Base-by-base conservation (phyloP, 2,113 vertebrate species). In the Hemiprocne comata region DNA sequence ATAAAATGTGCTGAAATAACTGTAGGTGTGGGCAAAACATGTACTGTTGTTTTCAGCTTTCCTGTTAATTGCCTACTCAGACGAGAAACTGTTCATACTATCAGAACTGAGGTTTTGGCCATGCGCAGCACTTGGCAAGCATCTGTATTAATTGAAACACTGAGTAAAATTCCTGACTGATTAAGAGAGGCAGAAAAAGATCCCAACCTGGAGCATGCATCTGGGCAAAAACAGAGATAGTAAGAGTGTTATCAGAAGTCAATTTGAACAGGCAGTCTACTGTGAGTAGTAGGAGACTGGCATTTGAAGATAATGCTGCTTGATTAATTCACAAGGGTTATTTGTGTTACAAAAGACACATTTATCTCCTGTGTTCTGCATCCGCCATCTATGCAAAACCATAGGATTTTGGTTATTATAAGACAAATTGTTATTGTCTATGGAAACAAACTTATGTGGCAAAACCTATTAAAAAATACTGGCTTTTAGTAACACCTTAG, bases 151-250 rank as follows among this genome's bases (percentile, higher is more conserved):
- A 81, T 57, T 81, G 51, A 51, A 31, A 76, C 50, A 55, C 9
- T 31, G 36, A 87, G 13, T 34, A 77, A 53, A 72, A 83, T 71
- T 87, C 51, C 57, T 40, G 26, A 44, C 31, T 55, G 36, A 64
- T 18, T 31, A 64, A 13, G 26, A 58, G 36, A 50, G 38, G 33
- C 51, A 82, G 36, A 51, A 82, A 76, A 71, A 76, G n/a, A 70
- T 23, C 28, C 33, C 10, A 4, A 71, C 29, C 66, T 57, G 46
- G 40, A 61, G 20, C 7, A 3, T 0, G 1, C 6, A 10, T 26
- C 36, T 66, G 26, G 38, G 55, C 16, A 65, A 80, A 70, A 77
- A 15, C 25, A 48, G 34, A 70, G 48, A 76, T 90, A 60, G 34
- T 1, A 29, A 19, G 3, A 60, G 34, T 46, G 28, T 40, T 44